phyloP scores from a whole-genome alignment of 2,888 invertebrate species.

The Anagyrus pseudococci region DNA sequence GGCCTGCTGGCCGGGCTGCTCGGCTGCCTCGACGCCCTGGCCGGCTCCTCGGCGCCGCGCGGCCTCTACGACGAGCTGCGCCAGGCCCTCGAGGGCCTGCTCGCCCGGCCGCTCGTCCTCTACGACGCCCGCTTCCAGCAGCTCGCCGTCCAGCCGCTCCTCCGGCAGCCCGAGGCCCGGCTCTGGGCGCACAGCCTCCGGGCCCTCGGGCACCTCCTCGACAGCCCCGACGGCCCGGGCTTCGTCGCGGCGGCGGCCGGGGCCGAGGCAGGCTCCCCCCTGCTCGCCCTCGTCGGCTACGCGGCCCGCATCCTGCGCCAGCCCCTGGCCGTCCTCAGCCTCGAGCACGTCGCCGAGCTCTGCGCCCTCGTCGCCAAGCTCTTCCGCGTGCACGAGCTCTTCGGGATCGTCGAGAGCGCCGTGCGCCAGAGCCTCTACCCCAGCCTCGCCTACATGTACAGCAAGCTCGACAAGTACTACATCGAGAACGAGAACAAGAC shows the following conservation, averaged over 20 bases:
- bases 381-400: constrained; percentile 50
- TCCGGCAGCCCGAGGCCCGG: constrained; percentile 46
- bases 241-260: constrained; percentile 49
- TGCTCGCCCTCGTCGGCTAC: constrained; percentile 38
- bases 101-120: constrained; percentile 46
- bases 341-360: constrained; percentile 49
- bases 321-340: constrained; percentile 56
- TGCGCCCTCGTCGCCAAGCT: constrained; percentile 51
- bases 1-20: constrained; percentile 49
- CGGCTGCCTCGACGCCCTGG: constrained; percentile 49
- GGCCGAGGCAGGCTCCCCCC: constrained; percentile 43
- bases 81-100: constrained; percentile 47
- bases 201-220: constrained; percentile 50
- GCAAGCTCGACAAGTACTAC: constrained; percentile 55
- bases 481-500: constrained; percentile 55
- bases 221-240: constrained; percentile 50
- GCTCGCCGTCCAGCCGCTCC: constrained; percentile 48
- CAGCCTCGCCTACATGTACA: constrained; percentile 53
- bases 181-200: constrained; percentile 54
- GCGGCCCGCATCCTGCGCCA: constrained; percentile 51
- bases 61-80: constrained; percentile 52
- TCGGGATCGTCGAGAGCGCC: constrained; percentile 45
- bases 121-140: constrained; percentile 52
- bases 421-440: constrained; percentile 51
- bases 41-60: constrained; percentile 46